phyloP scores from a whole-genome alignment of 1,140 invertebrate species.

The Diabrotica undecimpunctata region DNA sequence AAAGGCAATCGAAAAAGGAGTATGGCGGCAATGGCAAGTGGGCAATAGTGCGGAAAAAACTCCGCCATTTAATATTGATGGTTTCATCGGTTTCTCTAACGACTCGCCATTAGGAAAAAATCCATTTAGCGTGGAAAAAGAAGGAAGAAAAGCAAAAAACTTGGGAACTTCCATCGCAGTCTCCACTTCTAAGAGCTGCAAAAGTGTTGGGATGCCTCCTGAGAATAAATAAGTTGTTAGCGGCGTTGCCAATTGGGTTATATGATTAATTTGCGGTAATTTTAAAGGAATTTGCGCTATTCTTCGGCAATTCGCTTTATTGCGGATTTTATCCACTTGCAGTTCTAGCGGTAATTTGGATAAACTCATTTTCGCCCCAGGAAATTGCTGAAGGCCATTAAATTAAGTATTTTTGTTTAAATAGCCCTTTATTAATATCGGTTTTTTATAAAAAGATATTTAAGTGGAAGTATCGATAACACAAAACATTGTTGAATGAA shows the following conservation, averaged over 20 bases:
- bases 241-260: slow-evolving; percentile 1
- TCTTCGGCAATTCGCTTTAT: background rate
- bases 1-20: slow-evolving; percentile 2
- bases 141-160: background rate
- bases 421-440: too few species aligned
- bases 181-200: background rate
- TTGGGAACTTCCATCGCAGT: background rate
- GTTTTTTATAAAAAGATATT: too few species aligned
- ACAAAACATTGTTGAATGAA: too few species aligned
- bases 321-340: background rate
- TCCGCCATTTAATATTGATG: slow-evolving; percentile 1
- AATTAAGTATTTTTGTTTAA: too few species aligned
- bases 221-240: slow-evolving; percentile 3
- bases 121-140: background rate
- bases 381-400: too few species aligned
- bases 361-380: too few species aligned
- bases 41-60: background rate
- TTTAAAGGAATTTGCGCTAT: slow-evolving; percentile 1
- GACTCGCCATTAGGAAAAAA: slow-evolving; percentile 2
- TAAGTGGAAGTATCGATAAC: too few species aligned
- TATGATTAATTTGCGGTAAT: background rate
- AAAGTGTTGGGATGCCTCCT: background rate
- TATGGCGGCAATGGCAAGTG: background rate
- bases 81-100: slow-evolving; percentile 2
- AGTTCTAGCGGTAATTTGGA: background rate